Percentiles rank a stretch among this genome's conserved stretches.
These are phyloP conservation scores for Sminthopsis crassicaudata DNA, from an alignment of 2,113 vertebrate genomes.

Conservation along the genomic window DNA sequence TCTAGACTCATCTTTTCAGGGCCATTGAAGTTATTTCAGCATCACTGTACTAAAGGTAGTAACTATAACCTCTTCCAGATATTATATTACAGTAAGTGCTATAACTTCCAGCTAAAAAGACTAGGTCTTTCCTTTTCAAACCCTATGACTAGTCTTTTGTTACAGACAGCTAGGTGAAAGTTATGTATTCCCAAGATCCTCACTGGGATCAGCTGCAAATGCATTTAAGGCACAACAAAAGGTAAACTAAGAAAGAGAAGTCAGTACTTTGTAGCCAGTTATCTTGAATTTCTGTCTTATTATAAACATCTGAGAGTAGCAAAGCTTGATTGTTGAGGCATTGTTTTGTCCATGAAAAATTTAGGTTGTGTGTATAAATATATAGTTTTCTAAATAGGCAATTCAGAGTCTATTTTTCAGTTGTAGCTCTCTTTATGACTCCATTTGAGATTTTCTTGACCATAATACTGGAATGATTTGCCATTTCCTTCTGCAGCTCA, in stretches of 20 bases:
- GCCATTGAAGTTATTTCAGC: background rate
- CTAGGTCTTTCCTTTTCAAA: background rate
- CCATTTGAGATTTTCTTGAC: background rate
- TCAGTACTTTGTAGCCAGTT: background rate
- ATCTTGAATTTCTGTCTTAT: background rate
- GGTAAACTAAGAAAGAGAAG: background rate
- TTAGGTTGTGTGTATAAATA: background rate
- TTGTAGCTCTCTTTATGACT: background rate
- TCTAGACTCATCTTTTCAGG: background rate
- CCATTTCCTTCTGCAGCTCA: background rate
- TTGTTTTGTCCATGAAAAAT: background rate
- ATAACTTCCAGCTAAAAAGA: background rate
- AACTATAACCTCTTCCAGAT: background rate
- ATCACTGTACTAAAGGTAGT: background rate
- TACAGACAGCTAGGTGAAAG: background rate
- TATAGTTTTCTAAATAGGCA: background rate
- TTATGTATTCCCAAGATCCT: background rate
- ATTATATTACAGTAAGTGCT: background rate
- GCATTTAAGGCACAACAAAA: background rate
- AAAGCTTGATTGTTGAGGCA: background rate
- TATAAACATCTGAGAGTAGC: background rate
- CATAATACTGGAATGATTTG: background rate
- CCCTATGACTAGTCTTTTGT: background rate
- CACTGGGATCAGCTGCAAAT: background rate
- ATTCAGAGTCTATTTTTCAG: background rate